Evolutionary conservation across 2,888 invertebrate species (phyloP).

Genomic region (Malthinus seriepunctatus): DNA sequence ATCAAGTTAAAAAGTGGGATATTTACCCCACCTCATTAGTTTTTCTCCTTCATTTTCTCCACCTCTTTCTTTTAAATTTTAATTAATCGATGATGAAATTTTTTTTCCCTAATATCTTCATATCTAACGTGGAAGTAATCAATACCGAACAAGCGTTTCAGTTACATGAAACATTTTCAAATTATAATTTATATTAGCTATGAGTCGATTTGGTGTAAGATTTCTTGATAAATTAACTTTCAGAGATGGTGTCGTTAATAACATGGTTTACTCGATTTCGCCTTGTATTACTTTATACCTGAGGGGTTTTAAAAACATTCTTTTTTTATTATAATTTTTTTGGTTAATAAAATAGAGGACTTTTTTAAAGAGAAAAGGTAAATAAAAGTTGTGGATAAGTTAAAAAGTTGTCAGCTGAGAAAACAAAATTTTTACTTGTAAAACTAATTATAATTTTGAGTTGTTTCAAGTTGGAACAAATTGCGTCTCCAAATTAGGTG

Average conservation of each 20-base stretch:
- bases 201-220: conserved; percentile 33
- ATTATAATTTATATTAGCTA: conserved; percentile 36
- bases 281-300: conserved; percentile 36
- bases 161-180: conserved; percentile 32
- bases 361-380: conserved; percentile 18
- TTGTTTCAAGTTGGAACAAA: conserved; percentile 40
- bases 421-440: conserved; percentile 40
- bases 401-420: conserved; percentile 40
- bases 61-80: too few species aligned
- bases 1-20: too few species aligned
- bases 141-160: conserved; percentile 19
- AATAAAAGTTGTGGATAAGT: conserved; percentile 33
- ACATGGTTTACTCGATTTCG: conserved; percentile 34
- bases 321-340: too few species aligned
- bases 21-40: too few species aligned
- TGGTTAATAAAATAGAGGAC: conserved; percentile 15
- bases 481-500: conserved; percentile 46
- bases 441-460: conserved; percentile 42
- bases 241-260: conserved; percentile 37
- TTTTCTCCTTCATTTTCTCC: too few species aligned
- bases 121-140: conserved; percentile 8
- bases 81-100: too few species aligned
- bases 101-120: too few species aligned
- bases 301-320: conserved; percentile 22
- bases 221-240: conserved; percentile 42